Evolutionary conservation across 2,888 invertebrate genomes (phyloP), one percentile per base, ranked within the genome.

Genomic region (Antitype chi): DNA sequence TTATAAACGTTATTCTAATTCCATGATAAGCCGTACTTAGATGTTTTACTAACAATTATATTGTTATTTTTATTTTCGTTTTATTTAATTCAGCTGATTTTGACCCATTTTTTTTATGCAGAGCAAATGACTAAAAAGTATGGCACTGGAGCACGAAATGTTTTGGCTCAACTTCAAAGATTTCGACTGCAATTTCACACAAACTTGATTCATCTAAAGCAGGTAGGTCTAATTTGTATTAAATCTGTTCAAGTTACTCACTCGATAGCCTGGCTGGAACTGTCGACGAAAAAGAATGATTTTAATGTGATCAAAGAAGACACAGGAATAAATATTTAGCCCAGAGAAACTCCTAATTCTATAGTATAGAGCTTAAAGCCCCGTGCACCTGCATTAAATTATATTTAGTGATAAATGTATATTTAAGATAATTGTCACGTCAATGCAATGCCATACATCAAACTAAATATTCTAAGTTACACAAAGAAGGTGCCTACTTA

Each of bases 231-330:
- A 43, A n/a, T 63, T 63, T 25, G 17, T 63, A 70, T 38, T 60
- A 67, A 84, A 71, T 74, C 20, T 69, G 67, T 76, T 75, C 67
- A 81, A 72, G 11, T 84, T 72, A 82, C 82, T 82, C 82, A 84
- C 82, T 84, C 82, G 78, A 64, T 84, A 84, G 80, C 80, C 84
- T 62, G 80, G 76, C 38, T 82, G 84, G 76, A 82, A 84, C 84
- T 82, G 82, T 76, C 72, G 72, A 82, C 5, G 76, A 76, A 55
- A 84, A 82, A 82, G 9, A 80, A 72, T 17, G 20, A 13, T 74
- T 84, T 81, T 47, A 82, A 82, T 83, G 66, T 59, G 47, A 53
- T 70, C 64, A 20, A 32, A 64, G 5, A 5, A 62, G 15, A 52
- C 43, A 77, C 43, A 62, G 15, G 15, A 52, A 32, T n/a, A 6